phyloP scores from a whole-genome alignment of 1,140 invertebrate species.

The Apis mellifera region DNA sequence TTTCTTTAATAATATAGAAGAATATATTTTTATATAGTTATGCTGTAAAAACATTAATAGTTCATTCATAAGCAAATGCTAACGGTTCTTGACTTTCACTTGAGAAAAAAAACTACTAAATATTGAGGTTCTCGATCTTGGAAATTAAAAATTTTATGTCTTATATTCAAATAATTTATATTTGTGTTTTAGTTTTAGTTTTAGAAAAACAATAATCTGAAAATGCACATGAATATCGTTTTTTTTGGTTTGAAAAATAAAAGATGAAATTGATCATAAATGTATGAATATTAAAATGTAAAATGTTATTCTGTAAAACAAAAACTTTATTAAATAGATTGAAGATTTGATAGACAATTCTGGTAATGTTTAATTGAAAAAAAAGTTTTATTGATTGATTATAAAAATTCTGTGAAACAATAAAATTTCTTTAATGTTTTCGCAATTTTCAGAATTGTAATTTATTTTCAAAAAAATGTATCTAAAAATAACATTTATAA shows the following conservation, averaged over 20 bases:
- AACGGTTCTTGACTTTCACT: conserved; percentile 8
- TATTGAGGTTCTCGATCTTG: not conserved
- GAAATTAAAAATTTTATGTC: not conserved
- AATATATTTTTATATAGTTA: not conserved
- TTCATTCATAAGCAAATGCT: conserved; percentile 3
- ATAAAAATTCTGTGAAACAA: conserved; percentile 26
- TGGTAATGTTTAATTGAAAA: not conserved
- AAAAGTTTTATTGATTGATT: conserved; percentile 32
- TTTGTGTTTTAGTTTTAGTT: not conserved
- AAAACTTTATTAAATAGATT: not conserved
- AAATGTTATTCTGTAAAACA: not conserved
- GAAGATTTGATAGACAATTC: conserved; percentile 20
- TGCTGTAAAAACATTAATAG: conserved; percentile 5
- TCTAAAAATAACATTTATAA: not conserved
- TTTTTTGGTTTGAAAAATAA: not conserved
- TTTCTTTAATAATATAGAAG: not conserved
- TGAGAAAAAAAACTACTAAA: not conserved
- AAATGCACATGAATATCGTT: not conserved
- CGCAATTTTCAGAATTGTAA: no score
- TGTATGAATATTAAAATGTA: not conserved
- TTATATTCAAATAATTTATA: not conserved
- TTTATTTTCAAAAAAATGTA: not conserved
- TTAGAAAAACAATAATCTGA: not conserved
- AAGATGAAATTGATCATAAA: conserved; percentile 13
- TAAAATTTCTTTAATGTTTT: not conserved